phyloP scores from a whole-genome alignment of 2,797 vertebrate genomes.

The Toxotes lorentzi region DNA sequence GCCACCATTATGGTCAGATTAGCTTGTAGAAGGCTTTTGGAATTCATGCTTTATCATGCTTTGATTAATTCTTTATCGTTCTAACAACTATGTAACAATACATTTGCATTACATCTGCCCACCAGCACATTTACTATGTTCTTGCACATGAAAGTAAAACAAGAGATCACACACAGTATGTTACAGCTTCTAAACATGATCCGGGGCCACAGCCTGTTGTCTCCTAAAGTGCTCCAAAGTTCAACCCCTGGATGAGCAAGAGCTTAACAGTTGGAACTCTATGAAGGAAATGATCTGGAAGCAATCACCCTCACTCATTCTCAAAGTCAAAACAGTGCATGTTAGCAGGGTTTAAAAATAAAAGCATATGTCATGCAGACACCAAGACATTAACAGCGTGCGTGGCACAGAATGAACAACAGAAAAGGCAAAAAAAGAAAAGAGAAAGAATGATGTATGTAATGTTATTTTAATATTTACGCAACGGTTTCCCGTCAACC shows the following conservation, averaged over 20 bases:
- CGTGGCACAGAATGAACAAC: conserved; percentile 28
- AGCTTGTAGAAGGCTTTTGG: background rate
- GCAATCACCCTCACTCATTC: conserved; percentile 63
- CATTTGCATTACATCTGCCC: conserved; percentile 26
- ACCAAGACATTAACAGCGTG: conserved; percentile 29
- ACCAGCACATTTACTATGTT: conserved; percentile 12
- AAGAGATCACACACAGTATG: conserved; percentile 24
- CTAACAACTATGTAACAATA: conserved; percentile 4
- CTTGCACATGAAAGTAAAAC: conserved; percentile 14
- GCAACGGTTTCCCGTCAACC: conserved; percentile 32
- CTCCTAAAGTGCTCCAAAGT: conserved; percentile 30
- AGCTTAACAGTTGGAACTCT: conserved; percentile 47
- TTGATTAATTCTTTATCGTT: conserved; percentile 26
- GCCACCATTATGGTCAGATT: conserved; percentile 35
- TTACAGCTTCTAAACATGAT: conserved; percentile 35
- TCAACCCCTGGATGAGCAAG: conserved; percentile 40
- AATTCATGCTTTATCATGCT: background rate
- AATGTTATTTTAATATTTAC: conserved; percentile 35
- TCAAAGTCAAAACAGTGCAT: conserved; percentile 67
- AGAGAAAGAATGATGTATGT: background rate
- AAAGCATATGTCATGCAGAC: conserved; percentile 71
- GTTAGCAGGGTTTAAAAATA: conserved; percentile 68
- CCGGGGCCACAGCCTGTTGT: conserved; percentile 32
- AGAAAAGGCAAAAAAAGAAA: background rate
- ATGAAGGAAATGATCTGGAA: conserved; percentile 73